Evolutionary conservation across 2,113 vertebrate genomes (phyloP), one percentile per base, ranked within the genome.

Genomic region (Hippocampus guttulatus): DNA sequence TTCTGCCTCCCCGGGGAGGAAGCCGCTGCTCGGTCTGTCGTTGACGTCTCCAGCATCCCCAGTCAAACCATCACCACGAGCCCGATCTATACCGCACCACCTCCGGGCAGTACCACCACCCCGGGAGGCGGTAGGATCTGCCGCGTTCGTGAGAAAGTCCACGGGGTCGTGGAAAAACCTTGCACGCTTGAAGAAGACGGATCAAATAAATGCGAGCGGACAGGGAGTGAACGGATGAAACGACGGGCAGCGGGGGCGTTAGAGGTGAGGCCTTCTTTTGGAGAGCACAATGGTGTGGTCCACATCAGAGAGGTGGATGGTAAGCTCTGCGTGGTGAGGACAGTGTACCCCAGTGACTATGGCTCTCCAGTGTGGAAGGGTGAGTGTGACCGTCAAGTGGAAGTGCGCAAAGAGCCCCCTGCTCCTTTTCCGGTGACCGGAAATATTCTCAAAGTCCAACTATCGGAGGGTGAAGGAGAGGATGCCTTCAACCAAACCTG

Each of bases 301-400:
- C 90, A 90, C n/a, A 93, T 93, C 64, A 89, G 90, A 0, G 92
- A 93, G 80, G 90, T 88, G 65, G 91, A 86, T 1, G 92, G 91
- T 20, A 88, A 88, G 61, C 90, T 93, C 0, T 92, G 92, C 8
- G 90, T 93, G 66, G 92, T 93, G 18, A 83, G 90, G 73, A 93
- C 92, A 0, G 87, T 92, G 47, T 93, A 93, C 75, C 92, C 92
- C 51, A 88, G 71, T 6, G 89, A 93, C 66, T 91, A 79, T 20
- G 90, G 92, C 74, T 93, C 91, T 77, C 90, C 89, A 0, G 87
- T 89, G 60, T 92, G 92, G 86, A 88, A 75, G 45, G 76, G 78
- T 1, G 77, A 82, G 23, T 8, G 23, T 41, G 76, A 85, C 54
- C 7, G 20, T 33, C 82, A 80, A 66, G 77, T 83, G 73, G 85